These are phyloP conservation scores for Astyanax mexicanus DNA, from an alignment of 2,797 vertebrate species.

Conservation along the genomic window DNA sequence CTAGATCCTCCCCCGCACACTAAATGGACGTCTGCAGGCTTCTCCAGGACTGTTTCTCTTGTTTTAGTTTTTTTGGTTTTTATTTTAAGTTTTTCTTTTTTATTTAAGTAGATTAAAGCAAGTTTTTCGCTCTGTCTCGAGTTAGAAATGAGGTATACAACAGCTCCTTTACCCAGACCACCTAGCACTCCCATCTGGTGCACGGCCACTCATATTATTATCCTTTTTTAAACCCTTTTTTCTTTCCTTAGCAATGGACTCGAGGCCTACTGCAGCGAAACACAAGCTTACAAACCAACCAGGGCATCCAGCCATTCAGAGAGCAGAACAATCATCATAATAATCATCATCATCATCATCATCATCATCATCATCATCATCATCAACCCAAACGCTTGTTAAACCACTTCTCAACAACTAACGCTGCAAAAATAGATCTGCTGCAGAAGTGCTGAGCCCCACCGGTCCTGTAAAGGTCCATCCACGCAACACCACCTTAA, in stretches of 20 bases:
- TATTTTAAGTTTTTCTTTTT: slow-evolving; percentile 51
- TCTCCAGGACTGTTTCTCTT: slow-evolving; percentile 72
- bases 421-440: slow-evolving; percentile 13
- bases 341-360: slow-evolving; percentile 39
- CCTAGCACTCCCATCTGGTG: slow-evolving; percentile 72
- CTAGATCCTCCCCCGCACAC: slow-evolving; percentile 71
- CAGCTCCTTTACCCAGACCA: slow-evolving; percentile 81
- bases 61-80: slow-evolving; percentile 56
- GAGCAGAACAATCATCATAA: slow-evolving; percentile 35
- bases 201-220: slow-evolving; percentile 46
- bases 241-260: slow-evolving; percentile 49
- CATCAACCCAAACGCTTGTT: slow-evolving; percentile 26
- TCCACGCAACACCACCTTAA: slow-evolving; percentile 30
- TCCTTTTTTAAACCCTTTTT: slow-evolving; percentile 46
- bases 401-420: slow-evolving; percentile 17
- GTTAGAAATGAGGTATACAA: slow-evolving; percentile 99
- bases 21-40: slow-evolving; percentile 71
- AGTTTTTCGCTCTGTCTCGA: slow-evolving; percentile 86
- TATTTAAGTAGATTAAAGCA: slow-evolving; percentile 90
- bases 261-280: slow-evolving; percentile 48
- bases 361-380: slow-evolving; percentile 39
- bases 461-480: background rate
- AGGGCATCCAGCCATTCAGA: slow-evolving; percentile 34
- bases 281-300: slow-evolving; percentile 40
- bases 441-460: slow-evolving; percentile 8